Percentiles rank a stretch among this genome's conserved stretches.
Evolutionary conservation across 2,888 invertebrate genomes (phyloP).

Genomic region (Cephonodes hylas): DNA sequence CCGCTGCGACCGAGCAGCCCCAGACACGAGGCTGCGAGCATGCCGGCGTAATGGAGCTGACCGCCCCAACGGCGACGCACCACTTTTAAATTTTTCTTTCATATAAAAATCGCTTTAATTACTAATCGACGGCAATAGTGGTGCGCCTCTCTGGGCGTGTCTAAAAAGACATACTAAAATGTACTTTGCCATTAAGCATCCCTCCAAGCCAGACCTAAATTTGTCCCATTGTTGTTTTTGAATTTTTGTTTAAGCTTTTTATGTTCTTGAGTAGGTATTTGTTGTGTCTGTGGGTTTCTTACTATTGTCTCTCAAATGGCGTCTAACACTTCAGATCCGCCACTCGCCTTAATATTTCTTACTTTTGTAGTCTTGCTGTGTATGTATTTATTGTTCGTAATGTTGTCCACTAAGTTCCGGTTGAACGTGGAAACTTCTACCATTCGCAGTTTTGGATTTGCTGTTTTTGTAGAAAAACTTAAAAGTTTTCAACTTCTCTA

Average conservation of each 20-base stretch:
- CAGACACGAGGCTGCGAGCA: constrained; percentile 80
- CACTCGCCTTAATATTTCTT: constrained; percentile 46
- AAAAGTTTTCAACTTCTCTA: neutral
- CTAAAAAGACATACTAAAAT: constrained; percentile 53
- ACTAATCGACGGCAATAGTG: constrained; percentile 31
- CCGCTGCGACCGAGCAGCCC: constrained; percentile 78
- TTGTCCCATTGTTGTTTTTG: constrained; percentile 57
- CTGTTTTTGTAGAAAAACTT: constrained; percentile 20
- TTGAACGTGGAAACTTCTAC: constrained; percentile 46
- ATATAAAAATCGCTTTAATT: constrained; percentile 1
- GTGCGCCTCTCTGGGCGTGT: constrained; percentile 58
- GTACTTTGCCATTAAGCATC: constrained; percentile 56
- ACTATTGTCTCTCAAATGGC: constrained; percentile 49
- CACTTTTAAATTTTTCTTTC: constrained; percentile 25
- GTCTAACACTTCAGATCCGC: constrained; percentile 40
- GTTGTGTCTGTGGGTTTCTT: constrained; percentile 62
- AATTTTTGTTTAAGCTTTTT: constrained; percentile 57
- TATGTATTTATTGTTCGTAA: constrained; percentile 54
- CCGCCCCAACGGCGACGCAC: constrained; percentile 54
- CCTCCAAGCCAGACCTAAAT: constrained; percentile 53
- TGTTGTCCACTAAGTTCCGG: constrained; percentile 52
- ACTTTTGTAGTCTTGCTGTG: constrained; percentile 56
- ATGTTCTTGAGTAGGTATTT: constrained; percentile 63
- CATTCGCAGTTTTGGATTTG: constrained; percentile 13
- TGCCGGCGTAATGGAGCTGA: constrained; percentile 75